Evolutionary conservation across 1,140 invertebrate genomes (phyloP), one percentile per base, ranked within the genome.

Genomic region (Camponotus vicinus): DNA sequence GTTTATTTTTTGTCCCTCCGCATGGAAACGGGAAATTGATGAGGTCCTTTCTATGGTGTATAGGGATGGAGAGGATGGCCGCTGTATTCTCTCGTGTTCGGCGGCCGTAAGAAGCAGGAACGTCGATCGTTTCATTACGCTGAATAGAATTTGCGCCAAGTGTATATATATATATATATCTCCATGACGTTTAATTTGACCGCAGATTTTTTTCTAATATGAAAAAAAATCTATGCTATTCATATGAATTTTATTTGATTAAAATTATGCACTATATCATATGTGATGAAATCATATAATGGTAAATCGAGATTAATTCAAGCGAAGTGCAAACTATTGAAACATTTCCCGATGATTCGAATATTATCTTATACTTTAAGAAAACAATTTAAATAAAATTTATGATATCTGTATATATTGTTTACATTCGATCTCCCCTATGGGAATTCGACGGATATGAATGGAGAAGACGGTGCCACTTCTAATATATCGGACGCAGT

Each of bases 1-100:
- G 83, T 92, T 92, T 92, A 90, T 91, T 92, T 92, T 92, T 90
- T 88, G 80, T 87, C 84, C 86, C 71, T 87, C 55, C 82, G 78
- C 61, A 77, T 85, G 79, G 88, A 87, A 92, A 91, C 86, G 73
- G 85, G 86, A 89, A 92, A 92, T 92, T 89, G 90, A 90, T 91
- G 88, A 91, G 83, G 88, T 91, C 85, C 87, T 88, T 88, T 89
- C 85, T 80, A 73, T 32, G 78, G 55, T 80, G 82, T 61, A 79
- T 59, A 82, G 66, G 59, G 57, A 64, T 59, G 21, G 55, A 59
- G 49, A 67, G 55, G 32, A 67, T 11, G 40, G 55, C 8, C 75
- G 52, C 61, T 61, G 34, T 67, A 37, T 78, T 86, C 64, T 87
- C 73, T 79, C 63, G 27, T 76, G 52, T 63, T 78, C 27, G 52